Evolutionary conservation across 1,140 invertebrate genomes (phyloP), one percentile per base, ranked within the genome.

Genomic region (Macrobrachium rosenbergii): DNA sequence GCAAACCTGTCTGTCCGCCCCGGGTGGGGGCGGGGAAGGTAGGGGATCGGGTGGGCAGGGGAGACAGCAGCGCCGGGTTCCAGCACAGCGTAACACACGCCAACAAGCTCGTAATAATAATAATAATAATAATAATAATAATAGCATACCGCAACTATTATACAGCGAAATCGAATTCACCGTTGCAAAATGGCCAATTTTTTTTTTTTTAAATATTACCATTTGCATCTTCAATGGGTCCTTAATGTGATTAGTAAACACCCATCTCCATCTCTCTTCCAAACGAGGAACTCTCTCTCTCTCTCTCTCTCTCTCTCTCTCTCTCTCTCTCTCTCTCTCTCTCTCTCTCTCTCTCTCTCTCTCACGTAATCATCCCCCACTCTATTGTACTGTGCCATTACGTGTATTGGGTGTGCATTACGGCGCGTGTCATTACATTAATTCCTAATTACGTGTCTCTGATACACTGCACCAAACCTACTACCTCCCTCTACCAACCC

Each of bases 351-450:
- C 23, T 21, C 75, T 45, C 75, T 58, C 52, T 58, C 52, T 21
- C 52, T 58, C 75, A 19, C 52, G 5, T 59, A 17, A 45, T 60
- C 77, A 17, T 37, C n/a, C 59, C 59, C 59, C 37, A 45, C 59
- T 58, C 83, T 62, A 77, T 84, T 84, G 73, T 78, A n/a, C 83
- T 45, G 75, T 77, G 63, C 76, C 83, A 85, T 85, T 85, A 85
- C n/a, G 75, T 85, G 76, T 79, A 85, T 78, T 79, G 83, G 76
- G 83, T 85, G 76, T 79, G 63, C 83, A 85, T 85, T 85, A 85
- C 63, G 83, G 73, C 76, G 76, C 75, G 76, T 79, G 77, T 79
- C 83, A 85, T 85, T 85, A 85, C 83, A 85, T 79, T 85, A 85
- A 85, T 85, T 79, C 83, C 83, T 85, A 85, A 85, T 85, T 85